A percentile compares a stretch with the other conserved stretches of the same genome.
Evolutionary conservation across 2,888 invertebrate genomes (phyloP).

Genomic region (Phasia obesa): DNA sequence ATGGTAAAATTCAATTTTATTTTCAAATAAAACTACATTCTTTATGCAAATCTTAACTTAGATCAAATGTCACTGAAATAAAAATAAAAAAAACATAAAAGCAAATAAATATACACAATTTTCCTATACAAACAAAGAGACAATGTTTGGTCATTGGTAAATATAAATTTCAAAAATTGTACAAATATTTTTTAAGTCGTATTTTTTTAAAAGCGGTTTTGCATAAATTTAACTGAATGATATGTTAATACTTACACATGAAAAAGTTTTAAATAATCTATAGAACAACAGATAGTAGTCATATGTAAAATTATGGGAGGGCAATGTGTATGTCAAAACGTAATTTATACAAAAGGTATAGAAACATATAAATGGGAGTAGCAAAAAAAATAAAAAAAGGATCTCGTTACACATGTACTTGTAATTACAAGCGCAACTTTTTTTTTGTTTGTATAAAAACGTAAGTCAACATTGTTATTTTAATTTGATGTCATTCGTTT

Average conservation of each 20-base stretch:
- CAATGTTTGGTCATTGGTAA: constrained; percentile 32
- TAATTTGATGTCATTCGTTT: too few relatives aligned
- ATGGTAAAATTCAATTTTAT: constrained; percentile 10
- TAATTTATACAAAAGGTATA: not conserved
- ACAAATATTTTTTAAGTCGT: constrained; percentile 3
- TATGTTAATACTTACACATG: constrained; percentile 1
- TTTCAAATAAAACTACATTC: constrained; percentile 22
- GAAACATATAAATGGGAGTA: not conserved
- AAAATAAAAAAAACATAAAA: constrained; percentile 7
- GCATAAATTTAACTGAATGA: constrained; percentile 27
- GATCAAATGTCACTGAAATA: constrained; percentile 57
- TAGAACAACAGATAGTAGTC: not conserved
- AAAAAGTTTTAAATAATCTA: not conserved
- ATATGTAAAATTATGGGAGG: not conserved
- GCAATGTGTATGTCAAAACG: not conserved
- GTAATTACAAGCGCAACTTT: too few relatives aligned
- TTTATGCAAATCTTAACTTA: constrained; percentile 49
- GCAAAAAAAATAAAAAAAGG: too few relatives aligned
- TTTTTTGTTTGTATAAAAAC: too few relatives aligned
- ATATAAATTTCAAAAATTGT: not conserved
- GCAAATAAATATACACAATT: constrained; percentile 5
- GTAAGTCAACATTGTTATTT: too few relatives aligned
- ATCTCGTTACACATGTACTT: too few relatives aligned
- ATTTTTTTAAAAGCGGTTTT: not conserved
- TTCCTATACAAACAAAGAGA: constrained; percentile 27